A percentile compares a stretch with the other conserved stretches of the same genome.
These are phyloP conservation scores for Sturnira hondurensis DNA, from an alignment of 2,113 vertebrate genomes.

Conservation along the genomic window DNA sequence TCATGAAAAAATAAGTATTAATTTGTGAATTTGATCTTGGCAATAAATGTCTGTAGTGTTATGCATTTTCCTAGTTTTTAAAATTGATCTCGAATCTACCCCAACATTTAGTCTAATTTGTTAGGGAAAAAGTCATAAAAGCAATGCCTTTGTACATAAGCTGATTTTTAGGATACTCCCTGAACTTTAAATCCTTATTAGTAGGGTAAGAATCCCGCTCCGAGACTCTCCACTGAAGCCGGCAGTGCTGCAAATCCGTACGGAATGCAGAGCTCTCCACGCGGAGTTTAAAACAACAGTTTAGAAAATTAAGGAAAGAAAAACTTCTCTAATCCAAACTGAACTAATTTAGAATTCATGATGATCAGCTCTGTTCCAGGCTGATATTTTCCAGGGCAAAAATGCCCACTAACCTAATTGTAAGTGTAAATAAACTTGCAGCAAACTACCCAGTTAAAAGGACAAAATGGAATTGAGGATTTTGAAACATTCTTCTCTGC, in stretches of 20 bases:
- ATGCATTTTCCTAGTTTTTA: not conserved
- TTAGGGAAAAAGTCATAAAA: not conserved
- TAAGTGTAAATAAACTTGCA: constrained; percentile 22
- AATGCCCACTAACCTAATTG: constrained; percentile 3
- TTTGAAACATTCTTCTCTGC: not conserved
- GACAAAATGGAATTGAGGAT: not conserved
- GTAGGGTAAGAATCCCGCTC: not conserved
- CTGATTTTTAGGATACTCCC: not conserved
- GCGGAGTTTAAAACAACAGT: constrained; percentile 12
- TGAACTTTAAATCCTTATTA: not conserved
- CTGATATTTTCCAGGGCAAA: constrained; percentile 28
- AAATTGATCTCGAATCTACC: constrained; percentile 8
- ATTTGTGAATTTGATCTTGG: not conserved
- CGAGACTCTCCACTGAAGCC: not conserved
- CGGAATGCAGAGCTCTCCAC: not conserved
- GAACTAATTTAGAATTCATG: constrained; percentile 10
- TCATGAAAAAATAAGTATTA: not conserved
- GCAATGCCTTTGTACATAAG: constrained; percentile 8
- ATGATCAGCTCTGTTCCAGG: not conserved
- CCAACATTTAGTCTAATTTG: not conserved
- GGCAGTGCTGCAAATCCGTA: not conserved
- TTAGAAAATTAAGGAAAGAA: not conserved
- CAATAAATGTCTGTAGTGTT: not conserved
- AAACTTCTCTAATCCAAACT: not conserved
- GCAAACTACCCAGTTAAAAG: not conserved